Percentiles rank a stretch among this genome's conserved stretches.
phyloP scores from a whole-genome alignment of 2,888 invertebrate species.

The Euphydryas editha region DNA sequence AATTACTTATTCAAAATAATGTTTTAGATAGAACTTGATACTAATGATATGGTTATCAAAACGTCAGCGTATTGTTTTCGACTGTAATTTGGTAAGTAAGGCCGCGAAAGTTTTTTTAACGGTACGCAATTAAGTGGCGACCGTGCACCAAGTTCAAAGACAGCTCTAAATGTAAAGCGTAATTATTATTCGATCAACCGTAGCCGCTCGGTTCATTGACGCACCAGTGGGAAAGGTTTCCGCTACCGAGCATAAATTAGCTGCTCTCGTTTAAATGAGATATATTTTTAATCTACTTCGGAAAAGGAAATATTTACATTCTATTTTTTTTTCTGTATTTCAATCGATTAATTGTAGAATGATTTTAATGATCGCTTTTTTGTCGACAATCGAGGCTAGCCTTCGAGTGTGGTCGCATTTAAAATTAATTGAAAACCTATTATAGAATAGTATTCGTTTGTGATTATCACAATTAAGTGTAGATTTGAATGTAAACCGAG shows the following conservation, averaged over 20 bases:
- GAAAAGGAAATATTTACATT: no score
- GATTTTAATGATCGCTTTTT: no score
- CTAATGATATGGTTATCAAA: neutral
- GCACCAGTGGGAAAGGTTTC: slow-evolving; percentile 16
- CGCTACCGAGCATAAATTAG: slow-evolving; percentile 11
- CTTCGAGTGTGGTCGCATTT: no score
- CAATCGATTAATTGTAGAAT: no score
- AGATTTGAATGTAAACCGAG: neutral
- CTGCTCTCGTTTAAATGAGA: neutral
- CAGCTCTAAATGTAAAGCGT: slow-evolving; percentile 21
- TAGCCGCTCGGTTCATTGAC: slow-evolving; percentile 15
- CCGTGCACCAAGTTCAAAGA: slow-evolving; percentile 37
- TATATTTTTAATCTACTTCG: neutral
- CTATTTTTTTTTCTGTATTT: no score
- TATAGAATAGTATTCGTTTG: no score
- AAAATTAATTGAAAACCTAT: no score
- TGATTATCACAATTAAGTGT: neutral
- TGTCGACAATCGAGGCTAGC: no score
- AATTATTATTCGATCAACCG: slow-evolving; percentile 31
- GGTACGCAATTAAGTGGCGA: slow-evolving; percentile 4
- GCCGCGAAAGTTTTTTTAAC: slow-evolving; percentile 11
- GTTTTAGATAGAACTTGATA: neutral
- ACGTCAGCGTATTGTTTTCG: neutral
- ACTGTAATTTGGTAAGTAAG: neutral
- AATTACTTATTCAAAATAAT: neutral